Evolutionary conservation across 2,888 invertebrate genomes (phyloP), one percentile per base, ranked within the genome.

Genomic region (Oscheius myriophilus): DNA sequence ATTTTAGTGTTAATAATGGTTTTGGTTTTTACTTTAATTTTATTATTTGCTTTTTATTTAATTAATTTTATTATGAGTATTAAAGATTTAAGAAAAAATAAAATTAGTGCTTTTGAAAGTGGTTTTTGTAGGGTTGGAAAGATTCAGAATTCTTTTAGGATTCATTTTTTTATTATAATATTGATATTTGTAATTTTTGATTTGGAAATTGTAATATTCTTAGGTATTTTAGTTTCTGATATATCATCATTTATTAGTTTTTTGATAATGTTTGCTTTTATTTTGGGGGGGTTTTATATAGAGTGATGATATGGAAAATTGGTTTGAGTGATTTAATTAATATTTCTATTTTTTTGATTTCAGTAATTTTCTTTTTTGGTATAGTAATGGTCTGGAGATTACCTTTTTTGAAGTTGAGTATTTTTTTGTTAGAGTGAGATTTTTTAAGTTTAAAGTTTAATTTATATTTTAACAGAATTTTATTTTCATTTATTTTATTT

Each of bases 401-500:
- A 39, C 73, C 73, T 16, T 54, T 55, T 41, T 62, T 72, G 67
- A 91, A 91, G 73, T 87, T 92, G 88, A 91, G 92, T 88, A 91
- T 92, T 73, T 75, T 23, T 75, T 52, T 73, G 9, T 69, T 79
- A 33, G 77, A 79, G 39, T 79, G 77, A 45, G 72, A 76, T 61
- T 79, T 79, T 75, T 70, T 79, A 58, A 72, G 71, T 43, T 69
- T 79, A 59, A 79, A 78, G 53, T 78, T 76, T 78, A 79, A 76
- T 74, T 70, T 79, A 67, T 78, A 76, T 71, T 80, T 75, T 75
- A n/a, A n/a, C n/a, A n/a, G n/a, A n/a, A n/a, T n/a, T n/a, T n/a
- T n/a, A n/a, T n/a, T n/a, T n/a, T n/a, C 73, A 69, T 79, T 80
- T 75, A 80, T 79, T 79, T 75, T 78, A 49, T 70, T 79, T 67